Evolutionary conservation across 2,888 invertebrate species (phyloP).

Genomic region (Eumacrocentrus americanus): DNA sequence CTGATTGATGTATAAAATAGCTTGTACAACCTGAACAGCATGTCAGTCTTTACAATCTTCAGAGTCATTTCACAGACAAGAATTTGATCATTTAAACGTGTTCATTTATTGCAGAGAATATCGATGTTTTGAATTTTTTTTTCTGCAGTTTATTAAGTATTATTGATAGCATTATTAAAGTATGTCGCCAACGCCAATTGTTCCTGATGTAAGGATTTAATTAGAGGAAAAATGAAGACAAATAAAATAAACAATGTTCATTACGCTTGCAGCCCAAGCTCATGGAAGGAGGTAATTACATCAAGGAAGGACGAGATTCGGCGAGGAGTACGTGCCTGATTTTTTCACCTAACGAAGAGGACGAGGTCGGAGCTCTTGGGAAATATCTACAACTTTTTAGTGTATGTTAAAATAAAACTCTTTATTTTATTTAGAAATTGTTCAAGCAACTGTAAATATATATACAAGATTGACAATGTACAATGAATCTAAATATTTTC

Average conservation of each 20-base stretch:
- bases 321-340: conserved; percentile 81
- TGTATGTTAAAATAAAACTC: conserved; percentile 59
- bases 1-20: conserved; percentile 19
- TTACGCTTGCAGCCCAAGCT: conserved; percentile 72
- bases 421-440: conserved; percentile 14
- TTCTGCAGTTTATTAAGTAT: too few species aligned
- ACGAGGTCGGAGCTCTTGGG: conserved; percentile 87
- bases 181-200: conserved; percentile 9
- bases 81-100: too few species aligned
- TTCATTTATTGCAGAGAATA: too few species aligned
- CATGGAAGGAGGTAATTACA: conserved; percentile 83
- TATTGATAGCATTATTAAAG: too few species aligned
- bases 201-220: conserved; percentile 11
- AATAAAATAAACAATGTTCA: conserved; percentile 15
- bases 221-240: neutral
- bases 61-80: too few species aligned
- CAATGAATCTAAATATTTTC: conserved; percentile 2
- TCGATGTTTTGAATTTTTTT: too few species aligned
- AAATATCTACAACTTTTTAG: conserved; percentile 88
- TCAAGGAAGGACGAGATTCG: conserved; percentile 78
- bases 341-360: conserved; percentile 83
- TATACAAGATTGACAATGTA: neutral
- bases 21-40: neutral
- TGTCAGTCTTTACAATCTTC: neutral
- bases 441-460: too few species aligned